phyloP scores from a whole-genome alignment of 2,888 invertebrate genomes.

The Fragum whitleyi region DNA sequence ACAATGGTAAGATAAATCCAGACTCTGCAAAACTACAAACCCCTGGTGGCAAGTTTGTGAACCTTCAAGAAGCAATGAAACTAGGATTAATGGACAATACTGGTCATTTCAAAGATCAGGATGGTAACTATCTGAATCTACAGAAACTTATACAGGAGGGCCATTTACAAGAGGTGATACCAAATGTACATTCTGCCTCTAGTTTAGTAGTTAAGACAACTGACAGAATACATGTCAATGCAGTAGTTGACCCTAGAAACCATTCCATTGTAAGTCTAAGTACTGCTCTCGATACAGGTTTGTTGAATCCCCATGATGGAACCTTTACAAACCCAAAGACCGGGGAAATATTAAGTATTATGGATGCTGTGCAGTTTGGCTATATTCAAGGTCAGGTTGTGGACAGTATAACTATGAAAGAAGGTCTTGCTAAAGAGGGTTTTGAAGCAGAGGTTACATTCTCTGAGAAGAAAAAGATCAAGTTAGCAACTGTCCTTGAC shows the following conservation, averaged over 20 bases:
- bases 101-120: constrained; percentile 63
- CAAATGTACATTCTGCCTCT: constrained; percentile 61
- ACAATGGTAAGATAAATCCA: constrained; percentile 71
- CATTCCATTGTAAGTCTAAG: constrained; percentile 70
- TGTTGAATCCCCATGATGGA: constrained; percentile 87
- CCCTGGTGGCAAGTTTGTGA: constrained; percentile 85
- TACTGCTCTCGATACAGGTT: constrained; percentile 75
- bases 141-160: constrained; percentile 81
- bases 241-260: constrained; percentile 75
- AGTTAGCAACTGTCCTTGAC: constrained; percentile 81
- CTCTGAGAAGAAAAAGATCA: constrained; percentile 77
- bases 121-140: constrained; percentile 63
- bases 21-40: constrained; percentile 73
- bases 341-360: constrained; percentile 92
- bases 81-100: constrained; percentile 69
- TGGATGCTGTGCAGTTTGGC: constrained; percentile 93
- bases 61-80: constrained; percentile 92
- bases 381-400: constrained; percentile 81
- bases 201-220: constrained; percentile 73
- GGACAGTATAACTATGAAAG: constrained; percentile 76
- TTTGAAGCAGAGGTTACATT: constrained; percentile 77
- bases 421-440: constrained; percentile 73
- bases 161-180: constrained; percentile 70
- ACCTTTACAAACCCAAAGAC: constrained; percentile 93
- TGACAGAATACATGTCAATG: constrained; percentile 74